A percentile compares a stretch with the other conserved stretches of the same genome.
These are phyloP conservation scores for Agrypnus murinus DNA, from an alignment of 2,888 invertebrate genomes.

Conservation along the genomic window DNA sequence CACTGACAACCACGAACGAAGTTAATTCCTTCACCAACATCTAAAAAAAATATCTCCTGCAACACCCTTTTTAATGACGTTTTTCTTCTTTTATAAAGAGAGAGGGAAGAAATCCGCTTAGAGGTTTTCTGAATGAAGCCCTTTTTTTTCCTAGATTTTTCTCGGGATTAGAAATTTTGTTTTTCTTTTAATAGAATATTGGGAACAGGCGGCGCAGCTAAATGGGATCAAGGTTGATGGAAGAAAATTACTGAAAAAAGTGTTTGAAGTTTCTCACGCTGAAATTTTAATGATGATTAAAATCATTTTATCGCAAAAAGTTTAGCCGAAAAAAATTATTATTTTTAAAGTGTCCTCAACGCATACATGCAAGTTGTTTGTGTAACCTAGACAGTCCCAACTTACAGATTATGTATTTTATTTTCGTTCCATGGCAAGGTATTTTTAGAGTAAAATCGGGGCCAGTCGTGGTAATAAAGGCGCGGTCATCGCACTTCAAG, in stretches of 20 bases:
- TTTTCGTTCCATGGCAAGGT: slow-evolving; percentile 45
- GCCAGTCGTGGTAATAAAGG: slow-evolving; percentile 47
- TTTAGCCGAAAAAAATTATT: slow-evolving; percentile 29
- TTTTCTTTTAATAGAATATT: too few species aligned
- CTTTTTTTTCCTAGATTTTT: too few species aligned
- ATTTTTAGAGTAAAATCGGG: slow-evolving; percentile 51
- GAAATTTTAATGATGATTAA: too few species aligned
- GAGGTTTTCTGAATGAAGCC: too few species aligned
- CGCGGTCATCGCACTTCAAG: slow-evolving; percentile 51
- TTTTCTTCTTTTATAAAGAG: too few species aligned
- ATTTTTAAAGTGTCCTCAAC: slow-evolving; percentile 43
- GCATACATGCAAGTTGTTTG: slow-evolving; percentile 37
- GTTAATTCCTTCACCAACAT: slow-evolving; percentile 17
- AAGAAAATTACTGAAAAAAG: not conserved
- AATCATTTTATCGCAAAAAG: not conserved
- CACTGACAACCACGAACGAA: slow-evolving; percentile 18
- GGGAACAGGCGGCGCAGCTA: not conserved
- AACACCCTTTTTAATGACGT: slow-evolving; percentile 1
- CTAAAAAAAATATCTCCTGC: not conserved
- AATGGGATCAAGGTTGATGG: not conserved
- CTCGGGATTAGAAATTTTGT: too few species aligned
- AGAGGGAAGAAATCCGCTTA: too few species aligned
- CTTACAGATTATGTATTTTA: slow-evolving; percentile 45
- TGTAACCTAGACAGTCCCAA: slow-evolving; percentile 46
- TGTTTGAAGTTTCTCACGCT: not conserved